Evolutionary conservation across 2,113 vertebrate species (phyloP), one percentile per base, ranked within the genome.

Genomic region (Chloropsis cyanopogon): DNA sequence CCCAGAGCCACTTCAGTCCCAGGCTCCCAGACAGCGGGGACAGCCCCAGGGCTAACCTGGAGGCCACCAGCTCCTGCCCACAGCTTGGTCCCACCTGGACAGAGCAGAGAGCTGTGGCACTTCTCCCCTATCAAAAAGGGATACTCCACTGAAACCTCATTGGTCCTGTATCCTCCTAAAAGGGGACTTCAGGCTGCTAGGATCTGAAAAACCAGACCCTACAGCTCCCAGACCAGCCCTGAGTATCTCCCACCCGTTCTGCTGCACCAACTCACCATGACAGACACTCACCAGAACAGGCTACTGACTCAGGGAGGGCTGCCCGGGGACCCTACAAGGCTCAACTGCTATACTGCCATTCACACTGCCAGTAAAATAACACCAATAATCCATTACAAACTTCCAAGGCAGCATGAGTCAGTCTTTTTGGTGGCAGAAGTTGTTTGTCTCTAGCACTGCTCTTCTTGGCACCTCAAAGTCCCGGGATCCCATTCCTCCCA

Each of bases 171-270:
- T 7, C 31, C 17, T 39, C 25, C 7, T 23, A 31, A 41, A 77
- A 70, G 18, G 19, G 11, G n/a, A 39, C 7, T 50, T 89, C 11
- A 11, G 46, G 64, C 22, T 82, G 31, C 11, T 25, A 42, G 2
- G 11, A n/a, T 42, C 35, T 71, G 37, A 14, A 56, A 17, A 63
- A 31, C 1, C 69, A 72, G 56, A 50, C 9, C 14, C 49, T 33
- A 8, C 17, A 54, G 35, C 46, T 70, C 68, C 9, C 10, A 37
- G 56, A 29, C 3, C 60, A 79, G 24, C 5, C n/a, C 37, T 31
- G 23, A 77, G 37, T 21, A 63, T 31, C 42, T n/a, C 18, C 46
- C 35, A 47, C 13, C 8, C 0, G 0, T 25, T 50, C 60, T 66
- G 28, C 23, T 82, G 35, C 26, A 37, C 15, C 49, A 44, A 4